Evolutionary conservation across 2,113 vertebrate genomes (phyloP).

Genomic region (Mustela nigripes): DNA sequence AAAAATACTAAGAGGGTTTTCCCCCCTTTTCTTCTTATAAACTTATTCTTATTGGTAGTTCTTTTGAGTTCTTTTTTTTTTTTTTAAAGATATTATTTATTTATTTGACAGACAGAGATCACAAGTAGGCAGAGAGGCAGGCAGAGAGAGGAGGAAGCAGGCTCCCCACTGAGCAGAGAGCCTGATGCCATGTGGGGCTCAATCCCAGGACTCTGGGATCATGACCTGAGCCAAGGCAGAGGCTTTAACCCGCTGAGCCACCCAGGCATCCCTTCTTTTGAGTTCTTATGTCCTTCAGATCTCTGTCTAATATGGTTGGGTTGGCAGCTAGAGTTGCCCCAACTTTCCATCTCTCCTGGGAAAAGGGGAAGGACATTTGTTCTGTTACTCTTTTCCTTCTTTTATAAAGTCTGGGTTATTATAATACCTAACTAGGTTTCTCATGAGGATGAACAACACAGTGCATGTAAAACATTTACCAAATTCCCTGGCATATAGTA

Average conservation of each 20-base stretch:
- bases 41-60: not conserved
- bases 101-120: too few relatives aligned
- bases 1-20: not conserved
- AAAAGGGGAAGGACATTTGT: not conserved
- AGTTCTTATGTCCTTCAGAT: not conserved
- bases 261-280: not conserved
- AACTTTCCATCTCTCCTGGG: not conserved
- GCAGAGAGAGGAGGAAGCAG: too few relatives aligned
- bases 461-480: not conserved
- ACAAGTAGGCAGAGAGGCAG: too few relatives aligned
- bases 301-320: not conserved
- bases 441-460: not conserved
- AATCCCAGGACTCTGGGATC: too few relatives aligned
- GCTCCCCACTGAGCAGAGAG: too few relatives aligned
- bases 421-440: not conserved
- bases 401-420: constrained; percentile 14
- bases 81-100: too few relatives aligned
- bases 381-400: not conserved
- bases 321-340: too few relatives aligned
- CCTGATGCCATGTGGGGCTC: accelerated
- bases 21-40: not conserved
- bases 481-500: not conserved
- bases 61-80: not conserved
- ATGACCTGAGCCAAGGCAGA: too few relatives aligned
- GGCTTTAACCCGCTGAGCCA: too few relatives aligned